Evolutionary conservation across 1,140 invertebrate genomes (phyloP), one percentile per base, ranked within the genome.

Genomic region (Eurosta solidaginis): DNA sequence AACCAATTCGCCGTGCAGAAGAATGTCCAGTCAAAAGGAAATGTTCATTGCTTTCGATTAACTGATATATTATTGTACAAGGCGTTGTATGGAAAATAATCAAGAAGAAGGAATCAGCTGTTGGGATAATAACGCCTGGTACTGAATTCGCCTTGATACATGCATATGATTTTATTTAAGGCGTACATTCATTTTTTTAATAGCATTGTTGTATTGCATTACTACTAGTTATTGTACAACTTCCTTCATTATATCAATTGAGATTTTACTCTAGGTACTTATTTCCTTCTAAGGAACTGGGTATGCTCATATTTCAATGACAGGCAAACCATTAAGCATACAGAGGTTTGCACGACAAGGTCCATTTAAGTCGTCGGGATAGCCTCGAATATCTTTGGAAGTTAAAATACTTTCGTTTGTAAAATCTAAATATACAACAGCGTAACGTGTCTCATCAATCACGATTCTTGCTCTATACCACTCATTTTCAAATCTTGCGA

Each of bases 221-320:
- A 68, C 33, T 20, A 68, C 59, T 40, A 68, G 36, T 68, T 68
- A 33, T 68, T 68, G 33, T 5, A 68, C n/a, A 68, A 68, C 33
- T 40, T 68, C 59, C 40, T 68, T 36, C 7, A 68, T 33, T 20
- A 20, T 68, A 40, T 40, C 33, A 68, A 68, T 68, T 40, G 20
- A 17, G 1, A 68, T 6, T 20, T 68, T 68, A 68, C 59, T 20
- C 17, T 68, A 29, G n/a, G 59, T 42, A 36, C 33, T 68, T 68
- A 68, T 68, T 36, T 68, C 59, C 14, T 40, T 40, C 22, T 68
- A 20, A 68, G 40, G 22, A 68, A 68, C 17, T 68, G 36, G 5
- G 40, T 20, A 68, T 68, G 59, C 12, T 68, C 59, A 1, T 6
- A 17, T 33, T 68, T 68, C 9, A 68, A 17, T 1, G 59, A n/a